Percentiles rank a stretch among this genome's conserved stretches.
Evolutionary conservation across 2,113 vertebrate species (phyloP).

Genomic region (Nycticryphes semicollaris): DNA sequence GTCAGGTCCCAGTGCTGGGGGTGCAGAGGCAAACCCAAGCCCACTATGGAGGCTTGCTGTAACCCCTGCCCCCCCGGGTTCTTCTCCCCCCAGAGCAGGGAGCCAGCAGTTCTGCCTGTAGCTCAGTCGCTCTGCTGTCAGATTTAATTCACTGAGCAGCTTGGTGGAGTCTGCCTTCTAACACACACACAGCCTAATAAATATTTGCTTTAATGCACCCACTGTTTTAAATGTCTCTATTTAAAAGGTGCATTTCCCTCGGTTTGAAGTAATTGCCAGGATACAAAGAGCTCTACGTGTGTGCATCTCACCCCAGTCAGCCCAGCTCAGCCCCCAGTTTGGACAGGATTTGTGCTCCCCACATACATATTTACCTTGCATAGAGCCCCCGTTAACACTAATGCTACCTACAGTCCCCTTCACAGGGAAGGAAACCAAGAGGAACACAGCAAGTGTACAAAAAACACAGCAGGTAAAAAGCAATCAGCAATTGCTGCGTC

Average conservation of each 20-base stretch:
- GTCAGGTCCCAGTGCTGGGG: not conserved
- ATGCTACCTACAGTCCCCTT: not conserved
- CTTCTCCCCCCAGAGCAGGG: not conserved
- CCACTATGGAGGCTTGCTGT: not conserved
- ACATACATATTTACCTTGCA: not conserved
- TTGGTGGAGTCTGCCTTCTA: not conserved
- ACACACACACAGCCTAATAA: not conserved
- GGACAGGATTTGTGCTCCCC: not conserved
- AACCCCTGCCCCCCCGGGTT: not conserved
- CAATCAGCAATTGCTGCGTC: not conserved
- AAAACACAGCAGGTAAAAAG: not conserved
- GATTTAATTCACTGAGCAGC: not conserved
- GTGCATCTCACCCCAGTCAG: not conserved
- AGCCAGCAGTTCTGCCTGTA: not conserved
- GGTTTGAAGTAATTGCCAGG: not conserved
- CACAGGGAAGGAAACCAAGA: not conserved
- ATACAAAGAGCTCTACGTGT: not conserved
- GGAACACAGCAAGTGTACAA: not conserved
- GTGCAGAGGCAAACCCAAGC: fast-evolving
- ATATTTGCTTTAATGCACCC: conserved; percentile 12
- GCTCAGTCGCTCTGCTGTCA: not conserved
- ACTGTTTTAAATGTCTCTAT: not conserved
- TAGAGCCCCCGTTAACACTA: not conserved
- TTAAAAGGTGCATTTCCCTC: not conserved
- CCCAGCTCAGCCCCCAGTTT: not conserved